Evolutionary conservation across 2,888 invertebrate genomes (phyloP).

Genomic region (Lycophotia porphyrea): DNA sequence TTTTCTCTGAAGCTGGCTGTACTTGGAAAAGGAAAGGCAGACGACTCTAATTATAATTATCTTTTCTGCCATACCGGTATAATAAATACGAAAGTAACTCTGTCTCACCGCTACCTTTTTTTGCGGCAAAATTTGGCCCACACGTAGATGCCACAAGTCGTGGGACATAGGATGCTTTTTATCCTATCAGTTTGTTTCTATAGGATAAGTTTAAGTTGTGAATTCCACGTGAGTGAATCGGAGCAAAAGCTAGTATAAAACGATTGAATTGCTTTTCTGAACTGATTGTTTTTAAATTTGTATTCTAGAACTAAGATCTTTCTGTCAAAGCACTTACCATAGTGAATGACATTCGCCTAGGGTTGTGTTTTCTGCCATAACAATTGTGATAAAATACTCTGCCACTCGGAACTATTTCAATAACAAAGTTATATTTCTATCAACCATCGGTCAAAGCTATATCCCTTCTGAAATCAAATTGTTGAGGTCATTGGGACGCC

Average conservation of each 20-base stretch:
- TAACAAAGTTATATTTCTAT: slow-evolving; percentile 24
- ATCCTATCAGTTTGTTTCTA: background rate
- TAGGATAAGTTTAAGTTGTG: background rate
- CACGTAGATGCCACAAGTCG: background rate
- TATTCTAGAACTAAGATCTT: background rate
- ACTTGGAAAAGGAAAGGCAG: no score
- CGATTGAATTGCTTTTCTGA: background rate
- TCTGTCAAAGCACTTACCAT: background rate
- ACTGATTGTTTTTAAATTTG: background rate
- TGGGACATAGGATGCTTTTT: no score
- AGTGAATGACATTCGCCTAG: background rate
- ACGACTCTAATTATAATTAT: no score
- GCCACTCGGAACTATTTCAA: slow-evolving; percentile 1
- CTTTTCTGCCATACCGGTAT: no score
- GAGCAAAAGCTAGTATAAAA: background rate
- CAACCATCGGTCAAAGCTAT: slow-evolving; percentile 9
- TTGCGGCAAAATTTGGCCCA: no score
- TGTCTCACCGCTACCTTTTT: no score
- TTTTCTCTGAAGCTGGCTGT: no score
- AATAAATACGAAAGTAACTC: no score
- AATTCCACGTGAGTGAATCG: background rate
- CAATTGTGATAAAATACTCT: background rate
- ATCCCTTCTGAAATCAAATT: slow-evolving; percentile 27
- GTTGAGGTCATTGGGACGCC: slow-evolving; percentile 19
- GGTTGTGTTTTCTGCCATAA: background rate